A percentile compares a stretch with the other conserved stretches of the same genome.
phyloP scores from a whole-genome alignment of 2,797 vertebrate species.

The Cheirogaleus major region DNA sequence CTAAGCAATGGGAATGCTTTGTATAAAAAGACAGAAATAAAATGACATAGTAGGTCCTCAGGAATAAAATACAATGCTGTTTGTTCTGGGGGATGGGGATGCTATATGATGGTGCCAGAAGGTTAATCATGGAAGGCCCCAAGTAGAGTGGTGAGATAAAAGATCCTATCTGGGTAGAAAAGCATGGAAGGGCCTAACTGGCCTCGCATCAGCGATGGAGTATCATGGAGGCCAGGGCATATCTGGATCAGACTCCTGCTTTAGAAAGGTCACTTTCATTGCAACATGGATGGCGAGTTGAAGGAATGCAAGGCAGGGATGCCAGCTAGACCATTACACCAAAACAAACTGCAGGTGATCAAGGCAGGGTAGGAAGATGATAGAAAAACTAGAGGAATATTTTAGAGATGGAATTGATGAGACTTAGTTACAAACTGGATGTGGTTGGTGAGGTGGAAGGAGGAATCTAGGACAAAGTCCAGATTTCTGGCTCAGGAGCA shows the following conservation, averaged over 20 bases:
- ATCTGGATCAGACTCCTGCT: neutral
- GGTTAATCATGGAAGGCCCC: neutral
- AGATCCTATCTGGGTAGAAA: neutral
- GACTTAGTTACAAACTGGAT: neutral
- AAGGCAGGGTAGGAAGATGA: neutral
- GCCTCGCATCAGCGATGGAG: neutral
- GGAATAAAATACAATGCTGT: neutral
- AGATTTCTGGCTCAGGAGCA: constrained; percentile 4
- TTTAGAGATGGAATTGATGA: neutral
- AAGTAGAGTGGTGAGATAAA: neutral
- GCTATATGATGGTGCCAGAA: neutral
- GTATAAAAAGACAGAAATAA: neutral
- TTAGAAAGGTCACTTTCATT: neutral
- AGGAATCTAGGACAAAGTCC: neutral
- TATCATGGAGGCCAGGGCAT: neutral
- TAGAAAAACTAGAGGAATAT: neutral
- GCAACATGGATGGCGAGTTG: accelerated
- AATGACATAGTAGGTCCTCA: neutral
- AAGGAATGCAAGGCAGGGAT: neutral
- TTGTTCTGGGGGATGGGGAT: neutral
- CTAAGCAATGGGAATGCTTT: neutral
- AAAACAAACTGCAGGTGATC: neutral
- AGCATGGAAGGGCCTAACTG: neutral
- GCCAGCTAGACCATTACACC: neutral
- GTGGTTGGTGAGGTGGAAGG: neutral